These are phyloP conservation scores for Amphiprion percula DNA, from an alignment of 2,113 vertebrate species.

Conservation along the genomic window DNA sequence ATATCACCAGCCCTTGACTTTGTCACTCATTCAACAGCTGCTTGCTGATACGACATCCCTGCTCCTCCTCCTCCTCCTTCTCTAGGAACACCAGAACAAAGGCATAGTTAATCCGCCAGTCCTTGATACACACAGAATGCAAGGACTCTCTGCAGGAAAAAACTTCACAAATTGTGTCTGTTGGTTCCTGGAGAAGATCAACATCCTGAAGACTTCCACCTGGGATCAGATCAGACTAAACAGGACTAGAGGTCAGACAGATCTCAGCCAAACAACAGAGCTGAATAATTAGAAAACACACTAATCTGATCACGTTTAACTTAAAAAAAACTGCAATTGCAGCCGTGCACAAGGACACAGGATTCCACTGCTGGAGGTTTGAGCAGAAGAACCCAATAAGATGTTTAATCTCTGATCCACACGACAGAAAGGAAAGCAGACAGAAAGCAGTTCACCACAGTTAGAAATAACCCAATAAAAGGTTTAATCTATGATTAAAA, in stretches of 20 bases:
- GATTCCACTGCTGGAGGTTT: neutral
- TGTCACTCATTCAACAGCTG: conserved; percentile 93
- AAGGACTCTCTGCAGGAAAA: conserved; percentile 78
- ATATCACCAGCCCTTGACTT: conserved; percentile 88
- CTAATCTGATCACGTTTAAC: neutral
- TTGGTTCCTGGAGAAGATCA: conserved; percentile 73
- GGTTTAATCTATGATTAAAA: conserved; percentile 18
- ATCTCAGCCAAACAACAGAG: conserved; percentile 34
- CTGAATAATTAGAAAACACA: conserved; percentile 12
- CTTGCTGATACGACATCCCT: conserved; percentile 86
- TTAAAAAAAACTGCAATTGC: neutral
- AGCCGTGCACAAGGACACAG: neutral
- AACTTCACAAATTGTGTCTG: conserved; percentile 72
- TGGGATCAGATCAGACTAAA: conserved; percentile 72
- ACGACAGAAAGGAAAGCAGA: conserved; percentile 22
- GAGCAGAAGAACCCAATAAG: conserved; percentile 5
- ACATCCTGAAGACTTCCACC: conserved; percentile 81
- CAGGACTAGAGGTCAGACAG: conserved; percentile 67
- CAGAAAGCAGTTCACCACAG: conserved; percentile 7
- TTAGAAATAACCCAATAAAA: conserved; percentile 37
- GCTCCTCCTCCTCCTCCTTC: conserved; percentile 75
- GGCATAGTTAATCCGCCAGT: conserved; percentile 75
- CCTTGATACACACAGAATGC: conserved; percentile 80
- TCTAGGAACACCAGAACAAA: conserved; percentile 77
- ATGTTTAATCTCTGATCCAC: conserved; percentile 43